phyloP scores from a whole-genome alignment of 2,113 vertebrate species.

The Protomyctophum bolini region DNA sequence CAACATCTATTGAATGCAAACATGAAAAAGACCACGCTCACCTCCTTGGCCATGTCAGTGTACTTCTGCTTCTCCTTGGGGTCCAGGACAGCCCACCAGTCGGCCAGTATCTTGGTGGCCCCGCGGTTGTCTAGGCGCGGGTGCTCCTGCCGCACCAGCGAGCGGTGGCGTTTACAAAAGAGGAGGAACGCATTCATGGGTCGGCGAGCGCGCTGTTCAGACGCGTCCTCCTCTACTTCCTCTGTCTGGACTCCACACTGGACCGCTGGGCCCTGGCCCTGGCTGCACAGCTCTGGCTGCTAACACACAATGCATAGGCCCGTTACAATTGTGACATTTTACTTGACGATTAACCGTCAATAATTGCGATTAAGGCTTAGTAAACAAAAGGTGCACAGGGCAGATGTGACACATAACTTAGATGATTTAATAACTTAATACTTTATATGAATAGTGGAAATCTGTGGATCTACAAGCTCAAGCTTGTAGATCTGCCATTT shows the following conservation, averaged over 20 bases:
- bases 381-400: no score
- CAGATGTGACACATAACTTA: no score
- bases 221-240: conserved; percentile 90
- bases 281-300: conserved; percentile 62
- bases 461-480: no score
- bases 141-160: conserved; percentile 94
- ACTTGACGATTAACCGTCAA: no score
- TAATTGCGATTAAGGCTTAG: no score
- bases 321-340: background rate
- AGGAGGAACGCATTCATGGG: conserved; percentile 99
- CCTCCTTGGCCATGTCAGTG: conserved; percentile 99
- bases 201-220: conserved; percentile 91
- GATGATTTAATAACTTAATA: background rate
- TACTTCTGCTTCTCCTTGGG: conserved; percentile 99
- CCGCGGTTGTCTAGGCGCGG: conserved; percentile 97
- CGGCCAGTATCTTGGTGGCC: conserved; percentile 97
- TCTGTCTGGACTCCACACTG: conserved; percentile 82
- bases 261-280: conserved; percentile 70
- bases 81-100: conserved; percentile 98
- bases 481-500: no score
- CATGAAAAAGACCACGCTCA: conserved; percentile 53
- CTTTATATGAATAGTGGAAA: no score
- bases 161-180: conserved; percentile 98
- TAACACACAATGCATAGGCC: conserved; percentile 15
- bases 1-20: background rate